Base-by-base conservation (phyloP, 1,140 invertebrate genomes). In the Brachionus paranguensis region DNA sequence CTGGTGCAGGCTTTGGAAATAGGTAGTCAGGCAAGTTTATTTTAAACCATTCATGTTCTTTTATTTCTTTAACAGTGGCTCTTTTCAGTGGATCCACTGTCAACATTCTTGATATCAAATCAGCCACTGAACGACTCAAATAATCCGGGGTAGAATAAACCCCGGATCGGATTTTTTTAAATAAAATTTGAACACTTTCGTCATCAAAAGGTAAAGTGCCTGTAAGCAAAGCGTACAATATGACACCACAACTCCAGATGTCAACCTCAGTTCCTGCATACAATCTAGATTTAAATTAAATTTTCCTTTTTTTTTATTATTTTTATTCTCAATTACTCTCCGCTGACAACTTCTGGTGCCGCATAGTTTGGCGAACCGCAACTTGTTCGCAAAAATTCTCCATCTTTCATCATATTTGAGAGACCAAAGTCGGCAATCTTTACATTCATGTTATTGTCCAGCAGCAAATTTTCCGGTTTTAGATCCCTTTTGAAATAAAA, bases 381-480 rank as follows among this genome's bases (percentile, higher is more conserved):
- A 83, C 96, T 98, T 0, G 98, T 99, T 68, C 96, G 91, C 85
- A 99, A 90, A 89, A 99, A 99, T 89, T 99, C 98, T 43, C 98
- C 98, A 91, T 99, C 98, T 92, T 96, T 95, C 98, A 99, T 99
- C 95, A 99, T 99, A 87, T 99, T 99, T 0, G 96, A 99, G 3
- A 99, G 90, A 64, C 96, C 98, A 92, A 99, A 99, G 90, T 99
- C 97, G 84, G 98, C 98, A 87, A 99, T 99, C 91, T 99, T 99
- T 0, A 99, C 97, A 91, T 99, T 97, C 88, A 96, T 93, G 90
- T 96, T 94, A 84, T 96, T 95, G 91, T 99, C 98, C 7, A 99
- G 90, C 1, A 99, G 89, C 37, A 99, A 90, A 91, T 99, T 99
- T 91, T 99, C 97, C 3, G 96, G 96, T 90, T 89, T 89, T 14